Base-by-base conservation (phyloP, 2,797 vertebrate species). In the Macropus fuliginosus region DNA sequence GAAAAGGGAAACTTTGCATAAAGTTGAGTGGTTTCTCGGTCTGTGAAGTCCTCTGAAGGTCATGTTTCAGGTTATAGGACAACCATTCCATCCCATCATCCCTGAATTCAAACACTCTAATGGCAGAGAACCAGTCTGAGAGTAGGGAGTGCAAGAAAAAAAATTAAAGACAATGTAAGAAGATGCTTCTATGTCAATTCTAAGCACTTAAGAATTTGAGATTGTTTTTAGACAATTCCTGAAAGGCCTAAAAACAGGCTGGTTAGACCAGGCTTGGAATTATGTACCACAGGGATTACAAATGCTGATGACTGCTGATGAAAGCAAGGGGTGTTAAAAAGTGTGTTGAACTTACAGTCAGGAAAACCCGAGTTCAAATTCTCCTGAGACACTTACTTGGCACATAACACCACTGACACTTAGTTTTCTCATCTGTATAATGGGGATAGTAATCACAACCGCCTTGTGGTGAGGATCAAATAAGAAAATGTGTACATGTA, bases 61-160 rank as follows among this genome's bases (percentile, higher is more conserved):
- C 16, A 40, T 24, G 16, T 50, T 89, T 57, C 55, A 55, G 16
- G 52, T 74, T 93, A 91, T 55, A 92, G 89, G 96, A 57, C 0
- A 74, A 46, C 21, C 74, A 31, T 91, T 89, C 27, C 34, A 90
- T n/a, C 93, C 55, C 91, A 34, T 55, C 81, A 52, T 5, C 56
- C 94, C 90, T 93, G 56, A 93, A 91, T 96, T 94, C 55, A 55
- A 96, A 54, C 54, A 93, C 46, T 93, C 56, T 59, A 66, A 95
- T 92, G 92, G 87, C 93, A 92, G 96, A 91, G 0, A 0, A 91
- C 2, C 93, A 95, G 90, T 3, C 0, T 57, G 29, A 95, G 93
- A 54, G 95, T 89, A 96, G 50, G 92, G 92, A 97, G 46, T 54
- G 74, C 18, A 92, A 46, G 93, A 5, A 57, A 55, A 1, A 94